Base-by-base conservation (phyloP, 2,888 invertebrate species). In the Cantharis rustica region DNA sequence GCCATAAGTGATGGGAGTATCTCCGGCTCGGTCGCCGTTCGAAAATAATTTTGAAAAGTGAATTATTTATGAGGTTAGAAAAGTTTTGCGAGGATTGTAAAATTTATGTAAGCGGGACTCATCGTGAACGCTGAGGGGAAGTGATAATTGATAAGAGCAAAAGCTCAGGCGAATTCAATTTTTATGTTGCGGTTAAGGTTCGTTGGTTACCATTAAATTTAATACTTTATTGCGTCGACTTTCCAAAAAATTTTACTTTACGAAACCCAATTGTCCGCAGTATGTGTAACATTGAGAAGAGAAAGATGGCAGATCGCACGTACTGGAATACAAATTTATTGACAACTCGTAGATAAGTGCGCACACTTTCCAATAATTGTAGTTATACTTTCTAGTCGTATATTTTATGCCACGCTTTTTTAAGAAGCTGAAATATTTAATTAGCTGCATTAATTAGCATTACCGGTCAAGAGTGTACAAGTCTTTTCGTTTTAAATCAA, bases 121-220 rank as follows among this genome's bases (percentile, higher is more conserved):
- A 69, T 76, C 76, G 73, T 70, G 71, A 73, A 31, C 66, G 71
- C 31, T 64, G 75, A 63, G 74, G 76, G 72, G 71, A 75, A 72
- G 69, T 78, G 78, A 75, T 78, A 75, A 80, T 80, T 80, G 80
- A 79, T 80, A 77, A 78, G 73, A 71, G 78, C 75, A 64, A 68
- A 72, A 72, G 77, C 75, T 77, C 76, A 71, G 74, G 73, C 62
- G 78, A 76, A 80, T 80, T 79, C 78, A 75, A 75, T 80, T 80
- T 80, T 80, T 80, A 75, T 77, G 80, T 80, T 75, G 75, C 79
- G 79, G 84, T 83, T 83, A 82, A 62, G 83, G 82, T 83, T 79
- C 76, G 81, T 77, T 79, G 84, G 73, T 72, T 81, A 61, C 47
- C 77, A 68, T 63, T 69, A 47, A 69, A 72, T 75, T 75, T 62